Evolutionary conservation across 1,140 invertebrate genomes (phyloP), one percentile per base, ranked within the genome.

Genomic region (Pseudomyrmex sp.): DNA sequence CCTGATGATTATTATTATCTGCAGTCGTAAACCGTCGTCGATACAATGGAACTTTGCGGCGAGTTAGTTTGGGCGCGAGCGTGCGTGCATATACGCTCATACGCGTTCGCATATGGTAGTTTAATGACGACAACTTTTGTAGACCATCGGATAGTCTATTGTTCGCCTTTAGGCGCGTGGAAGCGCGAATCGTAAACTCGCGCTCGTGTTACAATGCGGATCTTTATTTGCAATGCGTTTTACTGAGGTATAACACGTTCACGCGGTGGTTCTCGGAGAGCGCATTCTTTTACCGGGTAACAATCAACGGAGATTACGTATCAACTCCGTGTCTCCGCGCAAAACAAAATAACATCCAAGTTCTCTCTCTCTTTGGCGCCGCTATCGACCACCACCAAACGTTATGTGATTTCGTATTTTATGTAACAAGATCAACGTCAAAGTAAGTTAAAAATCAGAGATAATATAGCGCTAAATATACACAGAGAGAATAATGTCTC

Each of bases 1-100:
- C 82, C 82, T 59, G 61, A 35, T 35, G 35, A 83, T 83, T 83
- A 83, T 83, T 83, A 83, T 83, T 83, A 77, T 83, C 58, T 50
- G 44, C 59, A 52, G 2, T 70, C 73, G 23, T 83, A 79, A 77
- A 77, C 61, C 62, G 74, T 79, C 62, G 54, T 35, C 62, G 10
- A 77, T 77, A 83, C 82, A 83, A 83, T 83, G 26, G 73, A 76
- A 65, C 82, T 77, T 66, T 23, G 62, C 62, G 52, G 18, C 46
- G 75, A 79, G 52, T 61, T 66, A 23, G 76, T 77, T 84, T 69
- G 26, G 46, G 48, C 26, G 48, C 66, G 18, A 85, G 50, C 54
- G 13, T 3, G 2, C 66, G 12, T 65, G 61, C n/a, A 54, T n/a
- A 44, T 68, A 72, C 73, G 26, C 63, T 83, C 23, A 48, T 15